Evolutionary conservation across 1,140 invertebrate species (phyloP).

Genomic region (Portunus trituberculatus): DNA sequence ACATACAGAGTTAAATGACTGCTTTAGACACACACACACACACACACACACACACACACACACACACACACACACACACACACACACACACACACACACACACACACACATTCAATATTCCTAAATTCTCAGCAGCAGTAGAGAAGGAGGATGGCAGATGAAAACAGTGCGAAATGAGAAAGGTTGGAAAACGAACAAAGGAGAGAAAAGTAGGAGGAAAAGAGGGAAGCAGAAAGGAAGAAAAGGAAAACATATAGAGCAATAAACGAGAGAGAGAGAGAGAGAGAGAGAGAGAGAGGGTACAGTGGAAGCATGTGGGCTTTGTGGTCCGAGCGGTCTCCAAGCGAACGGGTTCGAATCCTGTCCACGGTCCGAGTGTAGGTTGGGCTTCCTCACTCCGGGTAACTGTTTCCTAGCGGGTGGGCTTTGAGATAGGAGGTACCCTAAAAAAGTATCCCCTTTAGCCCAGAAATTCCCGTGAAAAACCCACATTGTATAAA

Average conservation of each 20-base stretch:
- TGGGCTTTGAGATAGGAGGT: too few relatives aligned
- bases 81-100: slow-evolving; percentile 37
- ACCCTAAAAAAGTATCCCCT: too few relatives aligned
- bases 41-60: neutral
- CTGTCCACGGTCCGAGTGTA: too few relatives aligned
- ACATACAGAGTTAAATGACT: too few relatives aligned
- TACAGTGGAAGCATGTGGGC: neutral
- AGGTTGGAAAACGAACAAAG: neutral
- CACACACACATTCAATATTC: neutral
- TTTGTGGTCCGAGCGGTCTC: too few relatives aligned
- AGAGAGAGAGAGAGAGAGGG: neutral
- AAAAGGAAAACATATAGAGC: neutral
- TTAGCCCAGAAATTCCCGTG: too few relatives aligned
- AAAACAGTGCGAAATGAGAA: neutral
- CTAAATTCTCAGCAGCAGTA: neutral
- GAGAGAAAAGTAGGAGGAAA: neutral
- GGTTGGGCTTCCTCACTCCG: too few relatives aligned
- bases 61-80: neutral
- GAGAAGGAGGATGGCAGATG: neutral
- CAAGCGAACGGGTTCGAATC: too few relatives aligned
- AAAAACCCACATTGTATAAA: too few relatives aligned
- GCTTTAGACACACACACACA: too few relatives aligned
- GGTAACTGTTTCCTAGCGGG: too few relatives aligned
- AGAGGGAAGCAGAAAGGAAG: neutral
- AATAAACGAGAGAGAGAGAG: neutral